Evolutionary conservation across 1,140 invertebrate genomes (phyloP).

Genomic region (Drosophila kohkoa): DNA sequence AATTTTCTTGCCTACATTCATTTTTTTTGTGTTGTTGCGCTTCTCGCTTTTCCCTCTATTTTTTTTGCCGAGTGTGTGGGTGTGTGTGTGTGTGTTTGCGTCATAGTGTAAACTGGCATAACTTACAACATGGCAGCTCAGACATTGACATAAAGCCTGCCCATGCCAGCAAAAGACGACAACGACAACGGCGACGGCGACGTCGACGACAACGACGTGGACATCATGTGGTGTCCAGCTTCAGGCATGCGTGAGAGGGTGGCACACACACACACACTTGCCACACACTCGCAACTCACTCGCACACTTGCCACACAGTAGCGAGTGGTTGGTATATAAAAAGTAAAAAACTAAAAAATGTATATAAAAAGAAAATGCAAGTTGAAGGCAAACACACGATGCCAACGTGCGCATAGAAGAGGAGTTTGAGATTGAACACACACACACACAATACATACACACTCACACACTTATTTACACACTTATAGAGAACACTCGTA

Average conservation of each 20-base stretch:
- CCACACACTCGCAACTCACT: slow-evolving; percentile 1
- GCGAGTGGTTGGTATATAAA: slow-evolving; percentile 48
- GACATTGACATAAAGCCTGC: slow-evolving; percentile 77
- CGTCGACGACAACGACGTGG: neutral
- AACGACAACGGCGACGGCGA: slow-evolving; percentile 4
- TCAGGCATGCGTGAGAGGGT: slow-evolving; percentile 66
- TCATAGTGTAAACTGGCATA: slow-evolving; percentile 64
- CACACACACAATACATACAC: slow-evolving; percentile 4
- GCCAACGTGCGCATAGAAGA: slow-evolving; percentile 35
- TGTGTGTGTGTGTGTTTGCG: slow-evolving; percentile 30
- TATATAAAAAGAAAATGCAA: slow-evolving; percentile 77
- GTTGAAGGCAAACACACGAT: slow-evolving; percentile 69
- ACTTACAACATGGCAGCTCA: slow-evolving; percentile 80
- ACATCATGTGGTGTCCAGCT: slow-evolving; percentile 32
- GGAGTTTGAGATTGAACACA: slow-evolving; percentile 34
- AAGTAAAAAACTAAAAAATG: slow-evolving; percentile 75
- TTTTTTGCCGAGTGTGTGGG: slow-evolving; percentile 18
- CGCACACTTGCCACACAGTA: slow-evolving; percentile 26
- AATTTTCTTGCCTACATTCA: slow-evolving; percentile 68
- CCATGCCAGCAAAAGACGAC: slow-evolving; percentile 20
- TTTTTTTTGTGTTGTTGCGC: slow-evolving; percentile 27
- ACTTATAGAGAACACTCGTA: neutral
- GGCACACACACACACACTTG: neutral
- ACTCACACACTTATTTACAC: slow-evolving; percentile 1
- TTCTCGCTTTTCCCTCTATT: slow-evolving; percentile 6